Conservation (phyloP, 2,888 invertebrate species). For the Cephalotes varians region DNA sequence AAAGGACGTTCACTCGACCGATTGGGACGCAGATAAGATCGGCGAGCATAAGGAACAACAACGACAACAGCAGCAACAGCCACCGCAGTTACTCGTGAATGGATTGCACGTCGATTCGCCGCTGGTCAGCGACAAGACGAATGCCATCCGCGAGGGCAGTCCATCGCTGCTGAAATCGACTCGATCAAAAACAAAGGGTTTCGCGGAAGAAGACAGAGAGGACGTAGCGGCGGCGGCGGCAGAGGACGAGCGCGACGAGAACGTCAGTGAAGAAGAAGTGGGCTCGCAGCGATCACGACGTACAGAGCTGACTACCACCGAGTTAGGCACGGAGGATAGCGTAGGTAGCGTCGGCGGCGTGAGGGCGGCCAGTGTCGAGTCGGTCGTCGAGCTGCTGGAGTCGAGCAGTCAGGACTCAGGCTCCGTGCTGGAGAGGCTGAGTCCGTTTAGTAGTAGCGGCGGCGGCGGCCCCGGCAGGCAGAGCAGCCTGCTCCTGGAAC, state of each 20-base stretch:
- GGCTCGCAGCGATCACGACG: constrained; percentile 58
- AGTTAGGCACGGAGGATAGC: constrained; percentile 84
- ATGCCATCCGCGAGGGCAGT: constrained; percentile 53
- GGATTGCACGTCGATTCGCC: constrained; percentile 71
- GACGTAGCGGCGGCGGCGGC: constrained; percentile 43
- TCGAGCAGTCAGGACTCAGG: constrained; percentile 81
- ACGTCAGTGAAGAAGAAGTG: constrained; percentile 83
- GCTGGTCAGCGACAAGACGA: constrained; percentile 64
- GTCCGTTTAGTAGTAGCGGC: constrained; percentile 82
- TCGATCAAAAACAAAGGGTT: constrained; percentile 61
- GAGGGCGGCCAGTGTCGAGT: constrained; percentile 78
- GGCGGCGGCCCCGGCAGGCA: constrained; percentile 81
- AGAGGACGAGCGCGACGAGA: constrained; percentile 52
- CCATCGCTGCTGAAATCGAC: constrained; percentile 55
- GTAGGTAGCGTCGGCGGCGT: constrained; percentile 82
- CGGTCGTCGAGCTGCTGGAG: constrained; percentile 81
- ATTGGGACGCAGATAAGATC: constrained; percentile 14
- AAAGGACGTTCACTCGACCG: constrained; percentile 13
- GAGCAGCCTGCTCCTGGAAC: constrained; percentile 82
- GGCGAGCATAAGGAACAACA: constrained; percentile 39
- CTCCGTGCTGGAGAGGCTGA: constrained; percentile 86
- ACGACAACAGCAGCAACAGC: constrained; percentile 27
- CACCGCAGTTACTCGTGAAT: constrained; percentile 65
- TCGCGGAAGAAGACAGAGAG: constrained; percentile 51
- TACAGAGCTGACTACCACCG: constrained; percentile 77